phyloP scores from a whole-genome alignment of 2,797 vertebrate genomes.

The Anniella stebbinsi region DNA sequence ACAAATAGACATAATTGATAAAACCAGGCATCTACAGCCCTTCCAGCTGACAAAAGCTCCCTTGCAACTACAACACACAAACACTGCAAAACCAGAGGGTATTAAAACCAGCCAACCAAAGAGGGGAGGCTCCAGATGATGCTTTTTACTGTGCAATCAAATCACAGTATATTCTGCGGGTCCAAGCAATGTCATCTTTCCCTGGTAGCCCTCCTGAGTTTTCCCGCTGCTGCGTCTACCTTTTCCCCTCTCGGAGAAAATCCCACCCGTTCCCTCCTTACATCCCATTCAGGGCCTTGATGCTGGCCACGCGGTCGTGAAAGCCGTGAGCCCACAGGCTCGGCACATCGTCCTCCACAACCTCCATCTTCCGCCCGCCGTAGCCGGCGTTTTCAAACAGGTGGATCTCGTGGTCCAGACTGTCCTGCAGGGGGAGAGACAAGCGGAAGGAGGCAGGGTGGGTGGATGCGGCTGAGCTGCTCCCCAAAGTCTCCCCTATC shows the following conservation, averaged over 20 bases:
- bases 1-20: not conserved
- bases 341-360: slow-evolving; percentile 90
- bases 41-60: not conserved
- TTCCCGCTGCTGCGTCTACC: too few relatives aligned
- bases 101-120: not conserved
- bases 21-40: not conserved
- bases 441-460: not conserved
- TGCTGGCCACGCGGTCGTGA: slow-evolving; percentile 90
- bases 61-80: not conserved
- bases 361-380: slow-evolving; percentile 91
- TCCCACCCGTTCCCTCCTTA: slow-evolving; percentile 75
- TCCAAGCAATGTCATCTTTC: too few relatives aligned
- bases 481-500: too few relatives aligned
- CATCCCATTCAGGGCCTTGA: slow-evolving; percentile 89
- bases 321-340: slow-evolving; percentile 94
- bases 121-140: not conserved
- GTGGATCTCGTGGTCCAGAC: slow-evolving; percentile 89
- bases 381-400: slow-evolving; percentile 88
- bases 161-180: too few relatives aligned
- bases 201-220: too few relatives aligned
- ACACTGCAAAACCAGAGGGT: too few relatives aligned
- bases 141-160: too few relatives aligned
- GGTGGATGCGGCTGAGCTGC: too few relatives aligned
- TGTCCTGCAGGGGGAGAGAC: slow-evolving; percentile 78
- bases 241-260: too few relatives aligned